Evolutionary conservation across 1,140 invertebrate species (phyloP), one percentile per base, ranked within the genome.

Genomic region (Antheraea pernyi): DNA sequence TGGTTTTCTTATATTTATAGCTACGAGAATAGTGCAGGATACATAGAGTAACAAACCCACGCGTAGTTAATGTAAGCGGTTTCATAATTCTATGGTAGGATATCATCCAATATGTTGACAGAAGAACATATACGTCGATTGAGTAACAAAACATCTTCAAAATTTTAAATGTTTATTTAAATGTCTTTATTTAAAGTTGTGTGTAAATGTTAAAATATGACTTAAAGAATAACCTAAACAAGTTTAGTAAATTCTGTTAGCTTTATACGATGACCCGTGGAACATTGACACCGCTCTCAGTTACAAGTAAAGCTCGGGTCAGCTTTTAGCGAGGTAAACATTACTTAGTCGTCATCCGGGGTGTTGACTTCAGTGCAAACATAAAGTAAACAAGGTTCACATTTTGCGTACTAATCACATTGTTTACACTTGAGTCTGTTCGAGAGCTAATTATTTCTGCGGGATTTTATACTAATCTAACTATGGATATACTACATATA

Each of bases 311-410:
- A 77, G 80, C 78, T 81, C 77, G 82, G 74, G 75, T 77, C 76
- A 80, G 83, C 84, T 88, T 86, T 86, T 88, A 86, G 83, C 81
- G 72, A 30, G 79, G 78, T 81, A 86, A 88, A 88, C 85, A 84
- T 88, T 83, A 88, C 84, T 86, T 84, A 80, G 76, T 78, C 81
- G 77, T 66, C 79, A 82, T 86, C 84, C 84, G 86, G 82, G 39
- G 68, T 79, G 75, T 79, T 84, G 85, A 85, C 81, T 83, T 58
- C 78, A 70, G 83, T 82, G 79, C 79, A 76, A 81, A 82, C 81
- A 30, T 85, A 82, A 73, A 37, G 73, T 70, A 62, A 53, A 42
- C 39, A 37, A 39, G 58, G 16, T 53, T 53, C 46, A 53, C 46
- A 53, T 53, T 53, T 53, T 53, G 13, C 46, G 11, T 16, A 53